Evolutionary conservation across 2,797 vertebrate genomes (phyloP).

Genomic region (Oryzias dopingdopingensis): DNA sequence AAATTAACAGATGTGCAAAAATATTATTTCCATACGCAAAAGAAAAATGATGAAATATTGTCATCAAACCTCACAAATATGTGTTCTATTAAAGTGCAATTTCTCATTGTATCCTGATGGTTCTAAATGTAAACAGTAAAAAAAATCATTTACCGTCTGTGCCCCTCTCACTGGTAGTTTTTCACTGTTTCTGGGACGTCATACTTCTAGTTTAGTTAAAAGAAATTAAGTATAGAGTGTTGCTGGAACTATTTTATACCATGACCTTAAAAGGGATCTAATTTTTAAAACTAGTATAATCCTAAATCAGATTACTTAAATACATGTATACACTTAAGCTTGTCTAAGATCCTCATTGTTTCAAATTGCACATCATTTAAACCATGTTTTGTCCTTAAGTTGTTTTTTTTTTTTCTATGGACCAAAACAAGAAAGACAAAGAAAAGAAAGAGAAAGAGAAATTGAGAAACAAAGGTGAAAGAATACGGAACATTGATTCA

Average conservation of each 20-base stretch:
- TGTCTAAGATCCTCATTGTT: too few species aligned
- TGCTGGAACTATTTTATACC: neutral
- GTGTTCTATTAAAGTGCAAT: conserved; percentile 14
- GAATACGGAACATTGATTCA: neutral
- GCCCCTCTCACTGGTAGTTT: neutral
- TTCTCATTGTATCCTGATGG: neutral
- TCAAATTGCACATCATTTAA: too few species aligned
- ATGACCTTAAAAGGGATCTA: neutral
- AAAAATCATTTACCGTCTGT: conserved; percentile 4
- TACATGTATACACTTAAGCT: too few species aligned
- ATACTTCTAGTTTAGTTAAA: conserved; percentile 2
- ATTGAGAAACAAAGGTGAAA: neutral
- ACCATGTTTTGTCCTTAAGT: too few species aligned
- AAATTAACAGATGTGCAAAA: neutral
- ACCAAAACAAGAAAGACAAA: neutral
- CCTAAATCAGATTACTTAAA: too few species aligned
- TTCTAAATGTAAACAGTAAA: conserved; percentile 9
- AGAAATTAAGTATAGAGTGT: neutral
- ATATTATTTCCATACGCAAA: conserved; percentile 6
- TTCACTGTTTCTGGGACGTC: conserved; percentile 9
- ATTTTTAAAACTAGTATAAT: too few species aligned
- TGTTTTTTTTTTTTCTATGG: too few species aligned
- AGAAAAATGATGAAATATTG: conserved; percentile 19
- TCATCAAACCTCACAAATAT: conserved; percentile 23
- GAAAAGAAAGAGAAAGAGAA: neutral